phyloP scores from a whole-genome alignment of 2,888 invertebrate species.

The Eubasilissa splendida region DNA sequence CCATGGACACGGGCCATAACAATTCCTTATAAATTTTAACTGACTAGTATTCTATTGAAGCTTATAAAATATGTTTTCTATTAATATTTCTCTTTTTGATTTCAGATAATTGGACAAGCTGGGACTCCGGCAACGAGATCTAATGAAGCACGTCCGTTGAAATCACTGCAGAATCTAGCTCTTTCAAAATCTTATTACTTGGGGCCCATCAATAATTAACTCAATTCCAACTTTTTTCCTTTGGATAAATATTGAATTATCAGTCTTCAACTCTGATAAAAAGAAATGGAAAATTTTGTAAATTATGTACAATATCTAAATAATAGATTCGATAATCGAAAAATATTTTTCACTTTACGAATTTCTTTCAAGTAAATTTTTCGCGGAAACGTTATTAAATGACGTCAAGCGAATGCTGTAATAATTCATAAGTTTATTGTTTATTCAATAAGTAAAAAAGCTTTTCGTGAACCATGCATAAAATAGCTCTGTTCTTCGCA shows the following conservation, averaged over 20 bases:
- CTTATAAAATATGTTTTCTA: background rate
- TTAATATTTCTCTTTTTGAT: conserved; percentile 9
- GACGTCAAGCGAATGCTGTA: background rate
- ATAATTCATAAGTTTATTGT: background rate
- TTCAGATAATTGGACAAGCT: conserved; percentile 29
- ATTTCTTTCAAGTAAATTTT: too few species aligned
- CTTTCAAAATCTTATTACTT: background rate
- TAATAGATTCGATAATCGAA: too few species aligned
- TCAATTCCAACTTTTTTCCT: conserved; percentile 4
- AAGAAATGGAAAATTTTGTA: too few species aligned
- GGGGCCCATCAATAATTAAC: background rate
- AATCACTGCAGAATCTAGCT: conserved; percentile 16
- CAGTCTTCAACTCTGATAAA: background rate
- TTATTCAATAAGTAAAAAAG: background rate
- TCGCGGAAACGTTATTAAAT: background rate
- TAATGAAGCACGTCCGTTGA: conserved; percentile 24
- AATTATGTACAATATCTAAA: too few species aligned
- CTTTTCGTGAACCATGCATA: too few species aligned
- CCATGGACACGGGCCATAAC: too few species aligned
- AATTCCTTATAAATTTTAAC: too few species aligned
- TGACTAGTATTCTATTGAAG: background rate
- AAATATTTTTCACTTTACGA: too few species aligned
- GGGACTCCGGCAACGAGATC: background rate
- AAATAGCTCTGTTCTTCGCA: background rate
- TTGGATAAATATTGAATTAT: conserved; percentile 10